Conservation (phyloP, 2,888 invertebrate genomes). For the Aspidiotus rigidus region DNA sequence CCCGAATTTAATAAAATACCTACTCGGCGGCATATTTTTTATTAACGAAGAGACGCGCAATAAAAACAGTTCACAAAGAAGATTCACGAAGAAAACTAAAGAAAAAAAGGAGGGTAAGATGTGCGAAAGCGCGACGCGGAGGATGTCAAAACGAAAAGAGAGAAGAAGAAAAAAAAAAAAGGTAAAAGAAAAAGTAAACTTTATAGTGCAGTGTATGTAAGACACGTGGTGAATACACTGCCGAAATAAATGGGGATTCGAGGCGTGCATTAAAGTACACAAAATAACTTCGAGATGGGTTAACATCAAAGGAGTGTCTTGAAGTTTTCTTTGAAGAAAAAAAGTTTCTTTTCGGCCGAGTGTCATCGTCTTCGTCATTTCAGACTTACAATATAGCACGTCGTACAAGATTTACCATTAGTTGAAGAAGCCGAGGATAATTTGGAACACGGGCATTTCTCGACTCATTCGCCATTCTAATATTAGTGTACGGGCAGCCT, state of each 20-base stretch:
- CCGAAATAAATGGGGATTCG: conserved; percentile 17
- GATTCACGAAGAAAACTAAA: conserved; percentile 1
- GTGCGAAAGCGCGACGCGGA: not conserved
- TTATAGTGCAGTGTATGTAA: conserved; percentile 1
- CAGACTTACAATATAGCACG: too few relatives aligned
- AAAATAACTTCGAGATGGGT: conserved; percentile 24
- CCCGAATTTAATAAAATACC: conserved; percentile 1
- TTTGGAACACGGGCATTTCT: too few relatives aligned
- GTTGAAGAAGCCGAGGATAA: too few relatives aligned
- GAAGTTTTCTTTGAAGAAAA: not conserved
- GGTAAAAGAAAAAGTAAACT: not conserved
- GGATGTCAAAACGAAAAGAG: not conserved
- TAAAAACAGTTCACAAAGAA: conserved; percentile 1
- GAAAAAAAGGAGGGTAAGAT: not conserved
- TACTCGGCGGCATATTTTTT: not conserved
- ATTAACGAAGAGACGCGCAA: not conserved
- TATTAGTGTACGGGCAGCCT: too few relatives aligned
- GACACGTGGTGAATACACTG: conserved; percentile 14
- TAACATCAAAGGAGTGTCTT: conserved; percentile 12
- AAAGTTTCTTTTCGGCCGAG: too few relatives aligned
- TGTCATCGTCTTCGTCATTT: too few relatives aligned
- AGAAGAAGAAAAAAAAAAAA: not conserved
- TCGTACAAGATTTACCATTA: too few relatives aligned
- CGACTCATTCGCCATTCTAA: too few relatives aligned
- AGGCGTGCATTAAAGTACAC: conserved; percentile 21